Evolutionary conservation across 2,797 vertebrate genomes (phyloP).

Genomic region (Glyptemys insculpta): DNA sequence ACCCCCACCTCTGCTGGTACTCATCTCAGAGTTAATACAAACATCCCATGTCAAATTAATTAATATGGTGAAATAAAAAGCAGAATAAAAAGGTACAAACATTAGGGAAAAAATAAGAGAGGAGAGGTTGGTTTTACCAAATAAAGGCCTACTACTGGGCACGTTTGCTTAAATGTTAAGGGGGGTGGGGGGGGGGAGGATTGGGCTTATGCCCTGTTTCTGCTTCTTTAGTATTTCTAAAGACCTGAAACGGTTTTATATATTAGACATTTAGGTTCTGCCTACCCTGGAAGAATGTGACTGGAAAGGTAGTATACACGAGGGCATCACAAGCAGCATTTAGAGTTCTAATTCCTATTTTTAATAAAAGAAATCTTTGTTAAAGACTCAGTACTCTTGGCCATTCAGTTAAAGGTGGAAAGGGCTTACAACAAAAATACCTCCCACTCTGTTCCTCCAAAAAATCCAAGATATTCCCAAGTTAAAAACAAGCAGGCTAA

Average conservation of each 20-base stretch:
- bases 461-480: too few relatives aligned
- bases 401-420: too few relatives aligned
- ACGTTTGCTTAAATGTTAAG: not conserved
- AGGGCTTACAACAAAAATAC: too few relatives aligned
- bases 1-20: not conserved
- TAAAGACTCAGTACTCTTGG: too few relatives aligned
- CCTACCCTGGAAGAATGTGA: not conserved
- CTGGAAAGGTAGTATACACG: not conserved
- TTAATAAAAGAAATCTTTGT: too few relatives aligned
- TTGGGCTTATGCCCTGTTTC: not conserved
- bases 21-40: not conserved
- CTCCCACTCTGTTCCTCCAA: too few relatives aligned
- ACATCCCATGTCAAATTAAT: not conserved
- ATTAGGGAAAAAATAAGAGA: not conserved
- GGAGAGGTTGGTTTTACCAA: not conserved
- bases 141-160: not conserved
- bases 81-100: not conserved
- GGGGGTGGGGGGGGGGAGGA: not conserved
- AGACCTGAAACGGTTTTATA: not conserved
- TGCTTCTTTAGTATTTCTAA: not conserved
- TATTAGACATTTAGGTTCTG: not conserved
- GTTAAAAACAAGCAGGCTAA: too few relatives aligned
- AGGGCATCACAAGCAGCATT: not conserved
- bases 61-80: not conserved
- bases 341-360: not conserved